Percentiles rank a stretch among this genome's conserved stretches.
phyloP scores from a whole-genome alignment of 2,113 vertebrate genomes.

The Xyliphius kryptos region DNA sequence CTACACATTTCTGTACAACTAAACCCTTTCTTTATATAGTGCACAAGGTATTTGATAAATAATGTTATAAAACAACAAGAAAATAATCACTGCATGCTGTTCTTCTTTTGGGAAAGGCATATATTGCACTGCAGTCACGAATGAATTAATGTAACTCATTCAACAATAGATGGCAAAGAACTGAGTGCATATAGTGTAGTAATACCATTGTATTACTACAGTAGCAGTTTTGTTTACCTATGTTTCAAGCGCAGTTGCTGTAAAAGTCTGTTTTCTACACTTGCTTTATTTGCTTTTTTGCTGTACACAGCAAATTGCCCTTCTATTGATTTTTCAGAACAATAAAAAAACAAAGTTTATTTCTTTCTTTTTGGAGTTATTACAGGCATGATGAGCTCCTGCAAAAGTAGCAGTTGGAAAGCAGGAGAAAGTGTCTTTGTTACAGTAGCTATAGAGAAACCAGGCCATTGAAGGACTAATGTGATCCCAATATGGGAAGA shows the following conservation, averaged over 20 bases:
- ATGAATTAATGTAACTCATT: no score
- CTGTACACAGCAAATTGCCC: slow-evolving; percentile 10
- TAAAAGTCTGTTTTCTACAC: slow-evolving; percentile 8
- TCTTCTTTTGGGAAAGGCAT: no score
- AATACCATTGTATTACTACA: no score
- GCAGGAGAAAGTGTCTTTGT: not conserved
- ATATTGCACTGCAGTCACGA: no score
- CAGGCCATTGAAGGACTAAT: not conserved
- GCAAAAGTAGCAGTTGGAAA: not conserved
- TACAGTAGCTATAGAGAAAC: not conserved
- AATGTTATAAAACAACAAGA: no score
- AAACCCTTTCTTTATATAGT: no score
- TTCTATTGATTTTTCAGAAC: slow-evolving; percentile 29
- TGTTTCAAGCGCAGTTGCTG: slow-evolving; percentile 17
- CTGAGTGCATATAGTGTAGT: no score
- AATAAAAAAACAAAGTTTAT: slow-evolving; percentile 16
- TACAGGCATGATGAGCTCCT: slow-evolving; percentile 22
- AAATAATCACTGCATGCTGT: no score
- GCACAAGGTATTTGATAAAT: no score
- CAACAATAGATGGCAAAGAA: no score
- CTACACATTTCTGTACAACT: no score
- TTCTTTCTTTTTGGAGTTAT: slow-evolving; percentile 18
- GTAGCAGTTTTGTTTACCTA: no score
- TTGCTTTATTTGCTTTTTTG: slow-evolving; percentile 14
- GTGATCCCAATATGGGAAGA: not conserved